Percentiles rank a stretch among this genome's conserved stretches.
These are phyloP conservation scores for Zaprionus bogoriensis DNA, from an alignment of 2,888 invertebrate genomes.

Conservation along the genomic window DNA sequence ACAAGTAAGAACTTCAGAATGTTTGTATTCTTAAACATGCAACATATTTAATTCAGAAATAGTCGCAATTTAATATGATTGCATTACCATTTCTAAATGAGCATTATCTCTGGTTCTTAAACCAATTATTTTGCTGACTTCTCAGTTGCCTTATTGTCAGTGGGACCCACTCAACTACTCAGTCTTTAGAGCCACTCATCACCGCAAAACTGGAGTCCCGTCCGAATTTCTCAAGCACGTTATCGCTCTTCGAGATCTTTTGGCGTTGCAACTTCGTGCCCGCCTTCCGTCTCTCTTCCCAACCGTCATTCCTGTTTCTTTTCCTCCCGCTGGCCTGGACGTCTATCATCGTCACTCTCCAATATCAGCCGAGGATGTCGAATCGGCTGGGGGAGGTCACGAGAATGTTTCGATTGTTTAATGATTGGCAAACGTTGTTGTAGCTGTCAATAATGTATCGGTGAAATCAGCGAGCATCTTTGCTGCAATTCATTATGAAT, in stretches of 20 bases:
- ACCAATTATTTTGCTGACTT: not conserved
- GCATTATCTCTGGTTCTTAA: not conserved
- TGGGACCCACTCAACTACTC: slow-evolving; percentile 41
- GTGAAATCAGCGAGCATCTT: slow-evolving; percentile 48
- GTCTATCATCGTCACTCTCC: slow-evolving; percentile 48
- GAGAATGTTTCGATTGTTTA: slow-evolving; percentile 54
- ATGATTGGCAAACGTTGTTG: slow-evolving; percentile 54
- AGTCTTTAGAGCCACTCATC: slow-evolving; percentile 14
- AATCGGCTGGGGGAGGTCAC: not conserved
- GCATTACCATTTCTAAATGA: no score
- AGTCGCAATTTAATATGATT: no score
- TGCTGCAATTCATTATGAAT: slow-evolving; percentile 71
- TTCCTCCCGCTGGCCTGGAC: slow-evolving; percentile 11
- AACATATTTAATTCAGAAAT: no score
- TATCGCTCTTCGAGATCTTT: slow-evolving; percentile 61
- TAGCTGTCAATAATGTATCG: slow-evolving; percentile 58
- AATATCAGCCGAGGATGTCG: slow-evolving; percentile 6
- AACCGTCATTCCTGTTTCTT: no score
- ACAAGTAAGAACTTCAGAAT: no score
- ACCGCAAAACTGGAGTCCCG: slow-evolving; percentile 12
- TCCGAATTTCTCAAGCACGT: slow-evolving; percentile 57
- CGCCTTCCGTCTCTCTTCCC: slow-evolving; percentile 1
- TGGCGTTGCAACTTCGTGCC: slow-evolving; percentile 16
- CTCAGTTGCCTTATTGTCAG: slow-evolving; percentile 4
- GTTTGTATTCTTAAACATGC: no score